A percentile compares a stretch with the other conserved stretches of the same genome.
phyloP scores from a whole-genome alignment of 2,113 vertebrate species.

The Melanerpes formicivorus region DNA sequence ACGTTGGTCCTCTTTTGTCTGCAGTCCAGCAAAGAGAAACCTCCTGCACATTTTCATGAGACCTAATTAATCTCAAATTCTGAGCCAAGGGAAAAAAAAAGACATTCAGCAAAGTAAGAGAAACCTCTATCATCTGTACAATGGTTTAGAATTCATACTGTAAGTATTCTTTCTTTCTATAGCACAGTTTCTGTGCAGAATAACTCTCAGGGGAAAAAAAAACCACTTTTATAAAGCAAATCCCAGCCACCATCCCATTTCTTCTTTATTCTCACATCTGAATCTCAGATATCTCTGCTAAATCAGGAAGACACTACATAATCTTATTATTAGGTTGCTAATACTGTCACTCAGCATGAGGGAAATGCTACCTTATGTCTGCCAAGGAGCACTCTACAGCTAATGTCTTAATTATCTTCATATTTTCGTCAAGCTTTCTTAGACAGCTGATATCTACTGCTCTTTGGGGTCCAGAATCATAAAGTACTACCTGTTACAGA shows the following conservation, averaged over 20 bases:
- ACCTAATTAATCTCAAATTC: not conserved
- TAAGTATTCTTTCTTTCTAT: not conserved
- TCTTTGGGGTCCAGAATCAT: slow-evolving; percentile 85
- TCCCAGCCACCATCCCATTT: not conserved
- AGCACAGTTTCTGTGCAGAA: not conserved
- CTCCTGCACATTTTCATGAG: not conserved
- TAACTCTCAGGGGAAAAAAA: not conserved
- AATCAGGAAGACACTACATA: not conserved
- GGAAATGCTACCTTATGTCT: slow-evolving; percentile 84
- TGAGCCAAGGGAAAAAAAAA: not conserved
- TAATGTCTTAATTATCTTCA: slow-evolving; percentile 73
- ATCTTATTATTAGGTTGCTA: not conserved
- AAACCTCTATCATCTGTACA: not conserved
- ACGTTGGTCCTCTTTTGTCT: not conserved
- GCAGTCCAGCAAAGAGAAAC: not conserved
- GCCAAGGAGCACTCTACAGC: slow-evolving; percentile 85
- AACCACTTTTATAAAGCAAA: not conserved
- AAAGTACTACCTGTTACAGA: slow-evolving; percentile 83
- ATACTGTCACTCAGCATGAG: not conserved
- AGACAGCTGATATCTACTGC: slow-evolving; percentile 76
- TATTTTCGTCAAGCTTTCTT: slow-evolving; percentile 77
- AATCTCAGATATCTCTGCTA: not conserved
- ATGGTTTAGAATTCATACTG: not conserved
- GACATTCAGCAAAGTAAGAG: not conserved
- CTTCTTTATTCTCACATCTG: not conserved